A percentile compares a stretch with the other conserved stretches of the same genome.
These are phyloP conservation scores for Phymorhynchus buccinoides DNA, from an alignment of 1,140 invertebrate species.

Conservation along the genomic window DNA sequence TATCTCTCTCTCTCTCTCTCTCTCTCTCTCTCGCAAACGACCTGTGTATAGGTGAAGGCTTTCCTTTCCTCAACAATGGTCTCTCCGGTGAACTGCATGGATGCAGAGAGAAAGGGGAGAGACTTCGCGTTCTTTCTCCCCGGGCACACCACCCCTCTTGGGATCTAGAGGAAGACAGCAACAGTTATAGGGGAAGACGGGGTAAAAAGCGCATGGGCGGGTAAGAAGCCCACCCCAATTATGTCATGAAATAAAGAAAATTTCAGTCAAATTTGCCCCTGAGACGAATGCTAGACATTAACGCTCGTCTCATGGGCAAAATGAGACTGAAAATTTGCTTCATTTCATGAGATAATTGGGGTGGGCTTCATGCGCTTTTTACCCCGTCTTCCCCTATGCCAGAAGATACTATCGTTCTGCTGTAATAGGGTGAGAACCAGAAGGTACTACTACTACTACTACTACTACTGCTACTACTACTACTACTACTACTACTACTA, in stretches of 20 bases:
- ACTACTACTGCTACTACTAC: neutral
- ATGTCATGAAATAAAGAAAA: too few relatives aligned
- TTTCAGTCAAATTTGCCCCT: too few relatives aligned
- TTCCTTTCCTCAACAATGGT: constrained; percentile 11
- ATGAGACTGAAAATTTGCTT: too few relatives aligned
- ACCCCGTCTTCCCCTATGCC: too few relatives aligned
- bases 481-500: neutral
- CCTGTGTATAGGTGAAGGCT: constrained; percentile 24
- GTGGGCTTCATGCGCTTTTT: too few relatives aligned
- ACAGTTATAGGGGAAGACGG: too few relatives aligned
- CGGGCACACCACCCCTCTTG: constrained; percentile 32
- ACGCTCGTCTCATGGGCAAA: too few relatives aligned
- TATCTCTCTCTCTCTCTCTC: too few relatives aligned
- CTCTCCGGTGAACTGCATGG: constrained; percentile 28
- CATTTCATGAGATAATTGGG: too few relatives aligned
- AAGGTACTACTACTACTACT: neutral
- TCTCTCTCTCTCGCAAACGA: neutral
- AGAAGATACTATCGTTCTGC: neutral
- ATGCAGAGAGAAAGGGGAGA: constrained; percentile 7
- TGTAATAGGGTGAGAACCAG: neutral
- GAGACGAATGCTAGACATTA: too few relatives aligned
- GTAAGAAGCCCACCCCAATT: too few relatives aligned
- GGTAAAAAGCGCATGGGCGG: too few relatives aligned
- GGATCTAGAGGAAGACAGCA: constrained; percentile 11
- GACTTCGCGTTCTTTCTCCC: constrained; percentile 19